phyloP scores from a whole-genome alignment of 1,140 invertebrate genomes.

The Lucilia sericata region DNA sequence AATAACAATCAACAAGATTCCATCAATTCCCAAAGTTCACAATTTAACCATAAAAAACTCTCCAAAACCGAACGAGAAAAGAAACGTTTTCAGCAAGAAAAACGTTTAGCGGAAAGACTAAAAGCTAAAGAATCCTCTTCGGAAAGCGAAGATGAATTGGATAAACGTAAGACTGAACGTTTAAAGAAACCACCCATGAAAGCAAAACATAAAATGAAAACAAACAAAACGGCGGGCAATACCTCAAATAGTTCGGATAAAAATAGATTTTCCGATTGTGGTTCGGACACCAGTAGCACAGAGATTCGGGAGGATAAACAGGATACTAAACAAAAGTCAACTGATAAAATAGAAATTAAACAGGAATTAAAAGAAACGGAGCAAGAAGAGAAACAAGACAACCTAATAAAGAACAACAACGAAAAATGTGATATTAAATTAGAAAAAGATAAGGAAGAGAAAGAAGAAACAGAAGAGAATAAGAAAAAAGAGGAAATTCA shows the following conservation, averaged over 20 bases:
- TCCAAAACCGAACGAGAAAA: slow-evolving; percentile 63
- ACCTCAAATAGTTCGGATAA: slow-evolving; percentile 26
- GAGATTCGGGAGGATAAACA: background rate
- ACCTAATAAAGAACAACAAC: background rate
- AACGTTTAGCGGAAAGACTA: slow-evolving; percentile 60
- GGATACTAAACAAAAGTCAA: background rate
- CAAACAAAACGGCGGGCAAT: background rate
- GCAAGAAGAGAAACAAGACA: background rate
- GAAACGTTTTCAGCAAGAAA: slow-evolving; percentile 60
- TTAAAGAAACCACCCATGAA: slow-evolving; percentile 62
- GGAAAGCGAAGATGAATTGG: slow-evolving; percentile 62
- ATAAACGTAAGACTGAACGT: slow-evolving; percentile 57
- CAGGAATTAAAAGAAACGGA: background rate
- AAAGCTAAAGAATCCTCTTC: slow-evolving; percentile 59
- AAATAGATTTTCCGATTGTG: slow-evolving; percentile 48
- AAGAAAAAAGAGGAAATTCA: background rate
- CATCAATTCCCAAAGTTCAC: slow-evolving; percentile 3
- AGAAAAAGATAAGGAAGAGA: background rate
- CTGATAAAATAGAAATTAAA: slow-evolving; percentile 16
- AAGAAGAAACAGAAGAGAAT: background rate
- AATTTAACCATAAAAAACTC: slow-evolving; percentile 57
- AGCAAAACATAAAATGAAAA: slow-evolving; percentile 48
- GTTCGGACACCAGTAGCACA: slow-evolving; percentile 37
- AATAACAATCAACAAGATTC: slow-evolving; percentile 23
- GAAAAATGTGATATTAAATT: background rate